phyloP scores from a whole-genome alignment of 2,888 invertebrate genomes.

The Mantis religiosa region DNA sequence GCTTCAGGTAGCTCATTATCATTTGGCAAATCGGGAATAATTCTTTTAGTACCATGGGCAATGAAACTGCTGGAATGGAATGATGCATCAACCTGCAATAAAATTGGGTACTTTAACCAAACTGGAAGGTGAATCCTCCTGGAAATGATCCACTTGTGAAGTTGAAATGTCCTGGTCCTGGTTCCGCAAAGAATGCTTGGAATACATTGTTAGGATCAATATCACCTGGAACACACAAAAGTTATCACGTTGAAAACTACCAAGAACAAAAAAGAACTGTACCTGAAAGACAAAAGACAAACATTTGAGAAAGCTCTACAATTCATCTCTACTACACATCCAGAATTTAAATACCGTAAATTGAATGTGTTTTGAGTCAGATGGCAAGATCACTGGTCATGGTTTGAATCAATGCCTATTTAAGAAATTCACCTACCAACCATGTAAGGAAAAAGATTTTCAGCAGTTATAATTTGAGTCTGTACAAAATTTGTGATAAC shows the following conservation, averaged over 20 bases:
- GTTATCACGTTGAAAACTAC: neutral
- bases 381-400: no score
- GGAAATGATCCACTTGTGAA: slow-evolving; percentile 42
- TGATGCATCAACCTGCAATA: slow-evolving; percentile 11
- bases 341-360: no score
- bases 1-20: neutral
- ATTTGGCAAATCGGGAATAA: neutral
- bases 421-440: no score
- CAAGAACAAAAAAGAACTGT: neutral
- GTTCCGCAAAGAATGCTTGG: slow-evolving; percentile 72
- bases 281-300: neutral
- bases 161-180: slow-evolving; percentile 53
- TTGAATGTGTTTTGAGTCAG: no score
- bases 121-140: slow-evolving; percentile 64
- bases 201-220: slow-evolving; percentile 82
- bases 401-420: no score
- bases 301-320: no score
- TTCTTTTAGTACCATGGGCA: neutral
- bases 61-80: neutral
- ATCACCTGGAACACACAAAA: slow-evolving; percentile 53
- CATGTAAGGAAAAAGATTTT: no score
- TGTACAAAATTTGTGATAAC: no score
- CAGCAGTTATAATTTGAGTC: no score
- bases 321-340: no score
- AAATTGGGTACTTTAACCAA: slow-evolving; percentile 50